These are phyloP conservation scores for Sebastes goodei DNA, from an alignment of 2,797 vertebrate species.

Conservation along the genomic window DNA sequence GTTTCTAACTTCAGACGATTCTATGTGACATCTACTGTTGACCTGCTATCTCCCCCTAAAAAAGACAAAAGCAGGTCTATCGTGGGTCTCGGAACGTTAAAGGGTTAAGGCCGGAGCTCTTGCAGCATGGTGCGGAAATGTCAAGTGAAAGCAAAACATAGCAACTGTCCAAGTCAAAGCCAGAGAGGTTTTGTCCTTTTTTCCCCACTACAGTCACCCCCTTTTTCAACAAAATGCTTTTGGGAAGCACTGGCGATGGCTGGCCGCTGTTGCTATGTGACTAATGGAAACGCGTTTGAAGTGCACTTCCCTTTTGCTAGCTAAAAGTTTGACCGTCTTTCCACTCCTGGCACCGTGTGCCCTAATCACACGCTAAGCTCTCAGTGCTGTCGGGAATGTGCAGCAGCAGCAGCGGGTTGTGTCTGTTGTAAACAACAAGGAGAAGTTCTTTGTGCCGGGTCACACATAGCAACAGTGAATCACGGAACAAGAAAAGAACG, in stretches of 20 bases:
- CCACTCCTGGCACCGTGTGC: conserved; percentile 1
- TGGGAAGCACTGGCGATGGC: conserved; percentile 4
- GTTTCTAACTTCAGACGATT: too few species aligned
- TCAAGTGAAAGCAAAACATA: conserved; percentile 28
- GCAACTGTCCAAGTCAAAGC: background rate
- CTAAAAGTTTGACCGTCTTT: conserved; percentile 50
- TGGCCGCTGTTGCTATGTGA: conserved; percentile 68
- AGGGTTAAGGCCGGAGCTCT: background rate
- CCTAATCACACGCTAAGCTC: conserved; percentile 39
- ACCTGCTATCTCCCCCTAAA: too few species aligned
- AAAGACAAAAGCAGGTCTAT: too few species aligned
- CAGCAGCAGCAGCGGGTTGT: conserved; percentile 3
- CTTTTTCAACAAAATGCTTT: conserved; percentile 43
- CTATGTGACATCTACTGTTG: too few species aligned
- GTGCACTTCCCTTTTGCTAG: conserved; percentile 52
- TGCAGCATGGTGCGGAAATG: conserved; percentile 27
- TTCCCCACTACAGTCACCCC: background rate
- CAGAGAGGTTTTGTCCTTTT: conserved; percentile 21
- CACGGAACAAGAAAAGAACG: background rate
- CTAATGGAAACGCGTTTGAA: conserved; percentile 67
- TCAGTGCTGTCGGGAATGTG: conserved; percentile 13
- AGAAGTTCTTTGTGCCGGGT: conserved; percentile 20
- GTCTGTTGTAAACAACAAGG: conserved; percentile 30
- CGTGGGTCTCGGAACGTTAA: too few species aligned
- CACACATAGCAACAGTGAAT: conserved; percentile 28